Evolutionary conservation across 2,113 vertebrate genomes (phyloP).

Genomic region (Daubentonia madagascariensis): DNA sequence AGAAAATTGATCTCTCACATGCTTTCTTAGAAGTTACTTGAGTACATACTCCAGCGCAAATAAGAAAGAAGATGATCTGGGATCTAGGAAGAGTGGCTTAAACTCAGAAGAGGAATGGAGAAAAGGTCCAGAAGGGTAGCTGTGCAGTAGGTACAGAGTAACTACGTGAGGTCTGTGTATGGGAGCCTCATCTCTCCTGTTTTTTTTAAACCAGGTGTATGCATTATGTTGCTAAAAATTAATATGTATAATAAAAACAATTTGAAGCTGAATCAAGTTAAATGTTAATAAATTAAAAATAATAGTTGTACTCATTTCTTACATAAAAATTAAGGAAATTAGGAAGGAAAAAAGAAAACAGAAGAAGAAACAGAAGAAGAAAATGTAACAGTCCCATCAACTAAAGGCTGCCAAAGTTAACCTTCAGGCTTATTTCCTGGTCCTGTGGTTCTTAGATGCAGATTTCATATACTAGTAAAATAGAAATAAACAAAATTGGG

Average conservation of each 20-base stretch:
- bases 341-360: background rate
- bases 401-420: background rate
- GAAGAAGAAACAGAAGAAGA: background rate
- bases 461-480: background rate
- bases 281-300: background rate
- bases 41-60: background rate
- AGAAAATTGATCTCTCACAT: background rate
- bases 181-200: background rate
- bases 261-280: background rate
- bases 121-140: background rate
- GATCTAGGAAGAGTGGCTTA: background rate
- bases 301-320: background rate
- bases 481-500: background rate
- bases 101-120: background rate
- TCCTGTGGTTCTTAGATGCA: background rate
- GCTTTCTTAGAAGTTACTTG: background rate
- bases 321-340: background rate
- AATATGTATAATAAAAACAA: background rate
- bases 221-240: background rate
- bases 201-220: background rate
- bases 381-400: background rate
- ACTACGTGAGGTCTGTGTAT: background rate
- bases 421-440: background rate
- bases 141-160: background rate
- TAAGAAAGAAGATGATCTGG: background rate